These are phyloP conservation scores for Apoda limacodes DNA, from an alignment of 2,888 invertebrate species.

Conservation along the genomic window DNA sequence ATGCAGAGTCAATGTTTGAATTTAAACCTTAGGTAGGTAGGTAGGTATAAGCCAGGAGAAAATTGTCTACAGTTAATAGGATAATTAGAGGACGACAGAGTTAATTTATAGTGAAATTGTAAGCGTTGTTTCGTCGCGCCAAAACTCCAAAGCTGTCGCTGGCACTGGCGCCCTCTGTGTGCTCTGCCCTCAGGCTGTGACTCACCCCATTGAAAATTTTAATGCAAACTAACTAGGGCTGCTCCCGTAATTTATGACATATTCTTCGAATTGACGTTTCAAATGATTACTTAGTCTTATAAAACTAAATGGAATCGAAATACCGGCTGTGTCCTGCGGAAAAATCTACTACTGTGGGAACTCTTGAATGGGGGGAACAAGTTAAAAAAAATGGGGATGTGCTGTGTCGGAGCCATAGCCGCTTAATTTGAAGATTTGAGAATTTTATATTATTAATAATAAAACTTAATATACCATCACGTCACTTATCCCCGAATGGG, in stretches of 20 bases:
- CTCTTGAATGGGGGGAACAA: too few relatives aligned
- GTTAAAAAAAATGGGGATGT: too few relatives aligned
- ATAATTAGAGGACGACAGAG: constrained; percentile 63
- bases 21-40: not conserved
- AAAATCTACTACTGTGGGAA: too few relatives aligned
- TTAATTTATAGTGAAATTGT: constrained; percentile 60
- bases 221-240: constrained; percentile 49
- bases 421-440: too few relatives aligned
- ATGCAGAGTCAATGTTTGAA: constrained; percentile 27
- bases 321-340: too few relatives aligned
- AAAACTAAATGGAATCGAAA: too few relatives aligned
- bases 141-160: constrained; percentile 8
- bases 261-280: constrained; percentile 37
- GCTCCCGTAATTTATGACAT: constrained; percentile 44
- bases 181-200: not conserved
- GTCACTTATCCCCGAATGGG: too few relatives aligned
- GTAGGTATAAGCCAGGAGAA: constrained; percentile 24
- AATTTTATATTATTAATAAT: too few relatives aligned
- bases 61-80: constrained; percentile 57
- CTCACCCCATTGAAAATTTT: constrained; percentile 34
- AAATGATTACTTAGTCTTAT: too few relatives aligned
- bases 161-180: not conserved
- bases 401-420: too few relatives aligned
- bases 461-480: too few relatives aligned
- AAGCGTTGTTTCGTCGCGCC: constrained; percentile 29